Evolutionary conservation across 2,113 vertebrate genomes (phyloP).

Genomic region (Sinosuthora webbiana): DNA sequence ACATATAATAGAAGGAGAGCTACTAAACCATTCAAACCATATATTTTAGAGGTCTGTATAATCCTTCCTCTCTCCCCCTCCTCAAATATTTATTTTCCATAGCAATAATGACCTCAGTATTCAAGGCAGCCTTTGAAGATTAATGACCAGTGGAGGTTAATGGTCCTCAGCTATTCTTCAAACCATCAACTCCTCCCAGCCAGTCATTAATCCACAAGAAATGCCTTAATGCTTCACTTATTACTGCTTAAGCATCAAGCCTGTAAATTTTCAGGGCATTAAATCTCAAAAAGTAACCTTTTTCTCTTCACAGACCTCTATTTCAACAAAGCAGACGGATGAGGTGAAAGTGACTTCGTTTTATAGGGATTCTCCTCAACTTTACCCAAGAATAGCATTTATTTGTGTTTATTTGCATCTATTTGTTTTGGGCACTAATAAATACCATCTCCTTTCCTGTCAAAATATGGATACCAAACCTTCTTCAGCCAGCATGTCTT

Average conservation of each 20-base stretch:
- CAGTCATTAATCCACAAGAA: slow-evolving; percentile 64
- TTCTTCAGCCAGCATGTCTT: background rate
- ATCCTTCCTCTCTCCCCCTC: background rate
- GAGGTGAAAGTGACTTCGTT: background rate
- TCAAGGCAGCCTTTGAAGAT: slow-evolving; percentile 40
- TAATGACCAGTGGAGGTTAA: slow-evolving; percentile 61
- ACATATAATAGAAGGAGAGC: background rate
- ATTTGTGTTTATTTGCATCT: background rate
- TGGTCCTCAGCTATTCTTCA: slow-evolving; percentile 55
- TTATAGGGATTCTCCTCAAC: background rate
- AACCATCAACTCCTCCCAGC: slow-evolving; percentile 61
- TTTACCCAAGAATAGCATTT: background rate
- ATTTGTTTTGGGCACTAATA: background rate
- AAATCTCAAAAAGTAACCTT: slow-evolving; percentile 53
- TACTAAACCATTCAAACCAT: background rate
- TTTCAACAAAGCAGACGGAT: slow-evolving; percentile 11
- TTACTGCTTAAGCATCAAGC: slow-evolving; percentile 51
- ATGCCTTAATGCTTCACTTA: slow-evolving; percentile 58
- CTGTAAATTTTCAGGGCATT: slow-evolving; percentile 43
- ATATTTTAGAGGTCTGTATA: background rate
- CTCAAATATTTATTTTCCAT: slow-evolving; percentile 63
- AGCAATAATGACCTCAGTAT: slow-evolving; percentile 48
- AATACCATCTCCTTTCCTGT: background rate
- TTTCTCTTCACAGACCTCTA: slow-evolving; percentile 19
- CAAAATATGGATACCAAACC: background rate